These are phyloP conservation scores for Cheilinus undulatus DNA, from an alignment of 2,113 vertebrate genomes.

Conservation along the genomic window DNA sequence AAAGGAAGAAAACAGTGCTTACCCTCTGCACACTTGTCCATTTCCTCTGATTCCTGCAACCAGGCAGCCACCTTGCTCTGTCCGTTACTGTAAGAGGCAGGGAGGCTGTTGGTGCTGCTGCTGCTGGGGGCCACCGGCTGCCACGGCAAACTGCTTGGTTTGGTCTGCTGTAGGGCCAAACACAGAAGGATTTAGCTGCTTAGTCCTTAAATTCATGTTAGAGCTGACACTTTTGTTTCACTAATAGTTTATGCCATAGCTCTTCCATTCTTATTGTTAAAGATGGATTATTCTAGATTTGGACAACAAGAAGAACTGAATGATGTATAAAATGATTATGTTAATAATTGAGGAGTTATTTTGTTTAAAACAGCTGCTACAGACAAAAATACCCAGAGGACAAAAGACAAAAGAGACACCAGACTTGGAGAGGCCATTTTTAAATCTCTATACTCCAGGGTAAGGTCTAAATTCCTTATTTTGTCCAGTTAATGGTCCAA, in stretches of 20 bases:
- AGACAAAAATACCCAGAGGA: too few species aligned
- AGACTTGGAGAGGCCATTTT: too few species aligned
- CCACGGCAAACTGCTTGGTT: conserved; percentile 88
- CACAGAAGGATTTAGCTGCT: background rate
- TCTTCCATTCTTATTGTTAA: background rate
- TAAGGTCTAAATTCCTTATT: too few species aligned
- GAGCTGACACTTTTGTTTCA: background rate
- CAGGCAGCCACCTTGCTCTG: conserved; percentile 97
- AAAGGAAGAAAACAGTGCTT: conserved; percentile 42
- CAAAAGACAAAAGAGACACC: too few species aligned
- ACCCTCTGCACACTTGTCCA: conserved; percentile 99
- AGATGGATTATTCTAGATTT: background rate
- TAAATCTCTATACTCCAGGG: too few species aligned
- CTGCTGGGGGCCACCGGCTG: conserved; percentile 83
- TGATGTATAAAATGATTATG: background rate
- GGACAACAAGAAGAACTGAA: background rate
- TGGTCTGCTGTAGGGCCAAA: conserved; percentile 78
- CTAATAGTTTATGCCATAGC: background rate
- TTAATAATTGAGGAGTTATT: too few species aligned
- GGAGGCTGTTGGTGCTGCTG: conserved; percentile 88
- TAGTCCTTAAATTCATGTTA: background rate
- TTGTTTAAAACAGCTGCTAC: too few species aligned
- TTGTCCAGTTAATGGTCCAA: too few species aligned
- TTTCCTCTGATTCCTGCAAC: conserved; percentile 97
- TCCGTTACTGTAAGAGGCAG: conserved; percentile 92